Percentiles rank a stretch among this genome's conserved stretches.
These are phyloP conservation scores for Junco hyemalis DNA, from an alignment of 2,113 vertebrate genomes.

Conservation along the genomic window DNA sequence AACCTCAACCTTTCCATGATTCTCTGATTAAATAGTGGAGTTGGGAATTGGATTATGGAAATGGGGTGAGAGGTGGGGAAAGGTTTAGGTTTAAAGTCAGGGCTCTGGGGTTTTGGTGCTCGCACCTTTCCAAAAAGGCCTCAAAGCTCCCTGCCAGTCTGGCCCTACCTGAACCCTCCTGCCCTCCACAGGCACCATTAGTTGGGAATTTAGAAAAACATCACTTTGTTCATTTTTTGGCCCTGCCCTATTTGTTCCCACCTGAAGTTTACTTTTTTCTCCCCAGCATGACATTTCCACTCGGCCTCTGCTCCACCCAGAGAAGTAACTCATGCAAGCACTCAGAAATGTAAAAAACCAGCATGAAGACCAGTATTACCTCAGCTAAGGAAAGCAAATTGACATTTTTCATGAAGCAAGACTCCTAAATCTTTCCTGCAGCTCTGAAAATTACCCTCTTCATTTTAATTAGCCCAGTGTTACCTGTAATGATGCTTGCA, in stretches of 20 bases:
- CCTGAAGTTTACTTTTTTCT: background rate
- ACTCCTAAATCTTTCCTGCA: background rate
- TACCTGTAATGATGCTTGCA: background rate
- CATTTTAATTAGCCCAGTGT: background rate
- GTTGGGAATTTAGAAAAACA: background rate
- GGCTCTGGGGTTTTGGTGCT: background rate
- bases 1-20: background rate
- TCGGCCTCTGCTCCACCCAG: background rate
- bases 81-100: background rate
- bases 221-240: accelerated
- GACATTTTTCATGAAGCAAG: background rate
- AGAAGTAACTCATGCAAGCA: background rate
- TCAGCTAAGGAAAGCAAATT: background rate
- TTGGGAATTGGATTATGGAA: background rate
- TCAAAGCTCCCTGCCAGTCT: background rate
- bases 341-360: background rate
- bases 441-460: background rate
- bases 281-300: background rate
- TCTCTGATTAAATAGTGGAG: accelerated
- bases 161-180: background rate
- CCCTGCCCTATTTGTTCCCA: background rate
- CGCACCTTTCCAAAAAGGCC: background rate
- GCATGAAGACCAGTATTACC: background rate
- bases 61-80: background rate
- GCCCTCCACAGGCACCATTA: too few relatives aligned